Conservation (phyloP, 2,113 vertebrate species). For the Corythornis vintsioides region DNA sequence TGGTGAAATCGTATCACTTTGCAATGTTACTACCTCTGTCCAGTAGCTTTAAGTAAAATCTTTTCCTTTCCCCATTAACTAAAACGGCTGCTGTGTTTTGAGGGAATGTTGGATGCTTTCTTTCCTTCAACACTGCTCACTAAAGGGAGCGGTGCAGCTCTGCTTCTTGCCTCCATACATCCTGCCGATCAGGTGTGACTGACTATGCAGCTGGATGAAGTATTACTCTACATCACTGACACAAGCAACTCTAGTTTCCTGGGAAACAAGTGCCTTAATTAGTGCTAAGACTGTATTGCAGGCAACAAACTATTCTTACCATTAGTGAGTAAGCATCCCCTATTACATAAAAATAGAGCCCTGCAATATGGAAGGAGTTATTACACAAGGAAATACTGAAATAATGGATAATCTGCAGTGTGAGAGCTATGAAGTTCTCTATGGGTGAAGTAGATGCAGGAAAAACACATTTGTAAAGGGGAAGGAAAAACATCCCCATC, state of each 20-base stretch:
- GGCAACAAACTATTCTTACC: conserved; percentile 73
- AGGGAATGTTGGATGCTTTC: background rate
- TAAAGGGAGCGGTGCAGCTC: background rate
- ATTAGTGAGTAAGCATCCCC: conserved; percentile 67
- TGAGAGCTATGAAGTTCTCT: background rate
- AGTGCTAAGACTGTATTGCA: conserved; percentile 48
- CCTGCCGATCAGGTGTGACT: background rate
- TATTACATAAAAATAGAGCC: conserved; percentile 71
- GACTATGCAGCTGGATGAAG: conserved; percentile 1
- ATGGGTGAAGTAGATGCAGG: background rate
- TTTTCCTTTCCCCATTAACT: background rate
- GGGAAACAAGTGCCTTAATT: conserved; percentile 69
- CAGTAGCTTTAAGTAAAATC: background rate
- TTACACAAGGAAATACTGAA: conserved; percentile 34
- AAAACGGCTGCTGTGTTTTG: background rate
- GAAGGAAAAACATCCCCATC: background rate
- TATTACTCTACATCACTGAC: background rate
- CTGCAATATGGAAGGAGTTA: conserved; percentile 47
- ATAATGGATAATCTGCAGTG: background rate
- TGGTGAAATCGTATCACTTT: background rate
- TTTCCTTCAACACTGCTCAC: background rate
- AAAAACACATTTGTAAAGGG: background rate
- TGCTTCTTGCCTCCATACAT: background rate
- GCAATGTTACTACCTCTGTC: background rate
- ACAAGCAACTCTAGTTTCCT: conserved; percentile 68